A percentile compares a stretch with the other conserved stretches of the same genome.
Evolutionary conservation across 2,888 invertebrate genomes (phyloP).

Genomic region (Strigamia transsilvanica): DNA sequence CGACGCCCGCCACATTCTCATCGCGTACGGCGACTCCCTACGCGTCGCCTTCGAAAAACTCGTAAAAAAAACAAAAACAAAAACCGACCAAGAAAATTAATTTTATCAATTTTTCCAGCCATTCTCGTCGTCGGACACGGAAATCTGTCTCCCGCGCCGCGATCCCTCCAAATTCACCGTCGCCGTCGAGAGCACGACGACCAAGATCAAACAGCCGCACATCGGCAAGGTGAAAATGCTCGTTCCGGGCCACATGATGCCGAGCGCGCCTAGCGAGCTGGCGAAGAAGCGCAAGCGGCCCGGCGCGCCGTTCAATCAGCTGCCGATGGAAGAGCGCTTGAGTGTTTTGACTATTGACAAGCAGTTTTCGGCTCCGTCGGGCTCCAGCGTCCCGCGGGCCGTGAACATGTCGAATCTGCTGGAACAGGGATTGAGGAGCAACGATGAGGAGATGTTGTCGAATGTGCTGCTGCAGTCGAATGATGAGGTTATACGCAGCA

Average conservation of each 20-base stretch:
- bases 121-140: background rate
- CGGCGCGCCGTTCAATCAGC: constrained; percentile 59
- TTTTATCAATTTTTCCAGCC: background rate
- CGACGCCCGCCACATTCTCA: background rate
- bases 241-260: constrained; percentile 49
- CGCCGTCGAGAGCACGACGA: no score
- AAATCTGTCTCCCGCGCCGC: background rate
- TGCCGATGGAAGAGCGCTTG: constrained; percentile 83
- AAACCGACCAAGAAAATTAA: background rate
- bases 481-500: constrained; percentile 74
- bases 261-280: constrained; percentile 7
- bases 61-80: background rate
- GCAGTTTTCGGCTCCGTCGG: background rate
- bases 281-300: no score
- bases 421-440: constrained; percentile 66
- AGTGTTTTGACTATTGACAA: constrained; percentile 78
- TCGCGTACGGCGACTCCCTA: constrained; percentile 56
- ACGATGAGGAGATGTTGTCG: constrained; percentile 58
- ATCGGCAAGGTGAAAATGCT: constrained; percentile 18
- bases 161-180: background rate
- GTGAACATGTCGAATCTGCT: constrained; percentile 77
- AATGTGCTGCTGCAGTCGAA: constrained; percentile 77
- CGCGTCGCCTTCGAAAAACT: background rate
- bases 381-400: background rate
- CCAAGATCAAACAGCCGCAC: no score